Percentiles rank a stretch among this genome's conserved stretches.
Evolutionary conservation across 2,797 vertebrate genomes (phyloP).

Genomic region (Mus spretus): DNA sequence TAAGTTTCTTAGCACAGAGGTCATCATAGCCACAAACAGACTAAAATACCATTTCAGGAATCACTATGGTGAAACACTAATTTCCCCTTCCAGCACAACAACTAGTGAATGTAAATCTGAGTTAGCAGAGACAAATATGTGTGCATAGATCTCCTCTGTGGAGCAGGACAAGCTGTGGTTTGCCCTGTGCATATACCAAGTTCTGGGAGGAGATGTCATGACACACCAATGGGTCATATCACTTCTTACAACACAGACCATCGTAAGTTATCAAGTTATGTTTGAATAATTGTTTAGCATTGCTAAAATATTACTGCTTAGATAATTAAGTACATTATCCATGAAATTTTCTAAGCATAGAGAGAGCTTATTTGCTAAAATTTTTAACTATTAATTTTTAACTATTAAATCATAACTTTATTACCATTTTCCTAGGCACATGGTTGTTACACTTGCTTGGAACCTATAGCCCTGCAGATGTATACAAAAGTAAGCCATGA

Average conservation of each 20-base stretch:
- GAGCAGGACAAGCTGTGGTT: conserved; percentile 85
- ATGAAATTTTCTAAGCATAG: neutral
- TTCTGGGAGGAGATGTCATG: conserved; percentile 80
- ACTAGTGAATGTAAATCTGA: conserved; percentile 64
- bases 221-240: neutral
- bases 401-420: neutral
- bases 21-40: neutral
- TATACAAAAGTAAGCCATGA: neutral
- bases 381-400: neutral
- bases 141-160: conserved; percentile 77
- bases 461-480: neutral
- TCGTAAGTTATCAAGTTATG: neutral
- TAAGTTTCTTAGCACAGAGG: neutral
- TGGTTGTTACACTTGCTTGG: neutral
- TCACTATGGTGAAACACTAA: conserved; percentile 37
- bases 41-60: conserved; percentile 9
- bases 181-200: conserved; percentile 79
- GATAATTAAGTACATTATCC: neutral
- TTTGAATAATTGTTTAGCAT: neutral
- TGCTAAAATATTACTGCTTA: neutral
- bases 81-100: conserved; percentile 3
- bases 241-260: neutral
- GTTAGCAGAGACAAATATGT: conserved; percentile 73
- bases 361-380: neutral
- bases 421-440: neutral